Evolutionary conservation across 2,113 vertebrate species (phyloP), one percentile per base, ranked within the genome.

Genomic region (Globicephala melas): DNA sequence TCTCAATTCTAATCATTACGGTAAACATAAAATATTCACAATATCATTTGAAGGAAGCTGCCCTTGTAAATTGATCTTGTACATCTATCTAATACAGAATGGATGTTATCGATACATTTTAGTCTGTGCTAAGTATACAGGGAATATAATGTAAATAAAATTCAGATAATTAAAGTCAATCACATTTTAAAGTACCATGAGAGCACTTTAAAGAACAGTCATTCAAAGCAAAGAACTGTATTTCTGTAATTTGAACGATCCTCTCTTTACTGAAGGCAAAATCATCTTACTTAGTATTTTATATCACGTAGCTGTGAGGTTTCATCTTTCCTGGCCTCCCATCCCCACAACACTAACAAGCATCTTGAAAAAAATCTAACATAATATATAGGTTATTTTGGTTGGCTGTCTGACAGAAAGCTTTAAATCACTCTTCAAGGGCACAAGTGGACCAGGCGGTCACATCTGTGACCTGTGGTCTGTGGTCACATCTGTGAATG

Each of bases 221-320:
- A 89, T 28, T 95, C 85, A 67, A 90, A 91, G 90, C 15, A 91
- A 92, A 96, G 50, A 92, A 83, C 8, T 79, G 5, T 33, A 62
- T 53, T 96, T 98, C 68, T 80, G 7, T 92, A 80, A 83, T 94
- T 20, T 73, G 28, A 95, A 55, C 50, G 47, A 89, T 8, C 21
- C 53, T 82, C 47, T 82, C 55, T 71, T 89, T 63, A 50, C 47
- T 94, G n/a, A 74, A 95, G 28, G 82, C 13, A 93, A 94, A 77
- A 58, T 33, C 5, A 89, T 70, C 8, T 90, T 74, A 88, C 13
- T 23, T 73, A 94, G 33, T 67, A 96, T 86, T 96, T 97, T 89
- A 81, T 33, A 85, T 85, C 65, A 90, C 26, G 55, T n/a, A 91
- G 28, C 20, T 79, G 50, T 28, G 50, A 33, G 12, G 50, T 95